Evolutionary conservation across 2,797 vertebrate species (phyloP), one percentile per base, ranked within the genome.

Genomic region (Sebastes hopkinsi): DNA sequence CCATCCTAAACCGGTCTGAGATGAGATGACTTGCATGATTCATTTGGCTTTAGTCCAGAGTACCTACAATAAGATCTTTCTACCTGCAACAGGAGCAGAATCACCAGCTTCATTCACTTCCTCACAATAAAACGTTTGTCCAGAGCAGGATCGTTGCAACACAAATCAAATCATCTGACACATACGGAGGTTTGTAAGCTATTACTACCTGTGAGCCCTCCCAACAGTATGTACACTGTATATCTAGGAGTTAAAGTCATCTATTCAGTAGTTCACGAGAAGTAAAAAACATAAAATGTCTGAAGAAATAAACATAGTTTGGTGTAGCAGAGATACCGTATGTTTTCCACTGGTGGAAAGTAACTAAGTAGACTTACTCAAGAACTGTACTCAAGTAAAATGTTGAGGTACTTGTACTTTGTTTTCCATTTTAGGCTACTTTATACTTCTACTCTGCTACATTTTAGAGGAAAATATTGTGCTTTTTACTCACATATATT

Each of bases 31-130:
- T 54, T 27, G 56, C 77, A 34, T n/a, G 76, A 56, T 32, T 38
- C 4, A 18, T n/a, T 2, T 70, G 75, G 80, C 68, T 9, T 58
- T 6, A 11, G 18, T 46, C 64, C 75, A 73, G 18, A 61, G 3
- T 3, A 2, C 22, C 12, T 1, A 85, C 71, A 81, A 67, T 76
- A 12, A 54, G 55, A 22, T 32, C 64, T 32, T 81, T 88, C 54
- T 46, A 79, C 4, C 59, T 58, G 6, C 69, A 8, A 69, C 72
- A 1, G 4, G 59, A 77, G 30, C 27, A 58, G 6, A 27, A 64
- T n/a, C 54, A 36, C 1, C 2, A 1, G 61, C 67, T 67, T 25
- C 55, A 18, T 65, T 71, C 46, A 23, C 59, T 30, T 50, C 6
- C 22, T 8, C 12, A 76, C 68, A 76, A 58, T 66, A 18, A 65